These are phyloP conservation scores for Nemotelus nigrinus DNA, from an alignment of 2,888 invertebrate species.

Conservation along the genomic window DNA sequence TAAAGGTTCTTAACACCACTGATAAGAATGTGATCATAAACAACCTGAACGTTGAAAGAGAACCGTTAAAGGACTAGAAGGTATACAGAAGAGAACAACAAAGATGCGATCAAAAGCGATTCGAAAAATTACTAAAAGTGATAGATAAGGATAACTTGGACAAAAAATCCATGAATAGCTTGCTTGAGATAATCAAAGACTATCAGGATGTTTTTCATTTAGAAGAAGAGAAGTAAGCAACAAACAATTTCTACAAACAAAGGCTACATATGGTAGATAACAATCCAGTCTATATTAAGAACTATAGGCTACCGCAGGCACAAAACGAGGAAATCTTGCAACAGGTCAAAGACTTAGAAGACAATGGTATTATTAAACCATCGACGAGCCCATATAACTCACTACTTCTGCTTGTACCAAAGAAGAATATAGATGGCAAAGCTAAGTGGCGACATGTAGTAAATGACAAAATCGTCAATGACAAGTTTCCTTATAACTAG, in stretches of 20 bases:
- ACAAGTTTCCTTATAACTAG: too few species aligned
- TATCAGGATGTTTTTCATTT: too few species aligned
- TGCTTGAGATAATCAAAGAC: neutral
- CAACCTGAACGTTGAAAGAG: neutral
- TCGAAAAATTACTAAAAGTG: too few species aligned
- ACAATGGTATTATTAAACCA: too few species aligned
- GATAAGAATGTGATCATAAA: slow-evolving; percentile 13
- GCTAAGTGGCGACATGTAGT: slow-evolving; percentile 27
- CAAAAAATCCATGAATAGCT: neutral
- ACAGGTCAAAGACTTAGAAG: neutral
- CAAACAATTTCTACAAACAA: too few species aligned
- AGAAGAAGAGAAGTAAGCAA: too few species aligned
- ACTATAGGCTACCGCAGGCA: too few species aligned
- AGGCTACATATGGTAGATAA: too few species aligned
- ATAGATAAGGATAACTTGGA: too few species aligned
- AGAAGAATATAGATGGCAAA: slow-evolving; percentile 36
- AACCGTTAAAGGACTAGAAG: neutral
- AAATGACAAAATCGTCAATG: too few species aligned
- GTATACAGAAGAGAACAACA: neutral
- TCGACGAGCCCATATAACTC: slow-evolving; percentile 50
- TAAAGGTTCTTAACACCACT: slow-evolving; percentile 33
- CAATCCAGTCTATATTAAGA: too few species aligned
- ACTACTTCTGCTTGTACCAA: slow-evolving; percentile 48
- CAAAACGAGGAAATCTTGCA: neutral
- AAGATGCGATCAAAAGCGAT: neutral